Evolutionary conservation across 1,140 invertebrate genomes (phyloP), one percentile per base, ranked within the genome.

Genomic region (Caenorhabditis remanei): DNA sequence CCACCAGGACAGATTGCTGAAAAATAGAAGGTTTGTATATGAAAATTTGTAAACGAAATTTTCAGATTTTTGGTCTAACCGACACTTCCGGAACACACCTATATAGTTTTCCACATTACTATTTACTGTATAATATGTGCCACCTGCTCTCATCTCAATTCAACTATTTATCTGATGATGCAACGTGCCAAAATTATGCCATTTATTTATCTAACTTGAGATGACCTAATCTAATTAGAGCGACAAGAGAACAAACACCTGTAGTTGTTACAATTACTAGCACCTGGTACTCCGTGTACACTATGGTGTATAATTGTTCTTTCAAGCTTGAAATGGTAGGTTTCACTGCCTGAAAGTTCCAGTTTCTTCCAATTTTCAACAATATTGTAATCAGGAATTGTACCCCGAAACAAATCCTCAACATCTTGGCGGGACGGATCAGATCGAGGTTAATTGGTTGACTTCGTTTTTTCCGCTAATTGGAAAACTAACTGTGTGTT

Each of bases 361-460:
- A 32, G 32, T 32, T 32, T 32, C 32, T 32, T 2, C 32, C 32
- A 32, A 32, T 32, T 32, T 32, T 32, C 32, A 1, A 32, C 32
- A 1, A 32, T 32, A 32, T 32, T 32, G 2, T 32, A 0, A 0
- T 32, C 32, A 0, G 2, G 32, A 2, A 32, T 2, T 1, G 32
- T 32, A 32, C 32, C 2, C 2, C 32, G 32, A 32, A 32, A 32
- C 32, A 24, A 21, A 46, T 24, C 71, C 3, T n/a, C 16, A 8
- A 13, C 14, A 6, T 21, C 7, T 1, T 50, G 9, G 13, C n/a
- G 19, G 11, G 14, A 9, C 46, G 71, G 71, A 79, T 21, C 21
- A 50, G n/a, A 79, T 79, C 71, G 71, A 79, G 71, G 71, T 79
- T 79, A 79, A 79, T 79, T 79, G 71, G 71, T 16, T 1, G 63